Conservation (phyloP, 2,797 vertebrate genomes). For the Parotocinclus haroldoi region DNA sequence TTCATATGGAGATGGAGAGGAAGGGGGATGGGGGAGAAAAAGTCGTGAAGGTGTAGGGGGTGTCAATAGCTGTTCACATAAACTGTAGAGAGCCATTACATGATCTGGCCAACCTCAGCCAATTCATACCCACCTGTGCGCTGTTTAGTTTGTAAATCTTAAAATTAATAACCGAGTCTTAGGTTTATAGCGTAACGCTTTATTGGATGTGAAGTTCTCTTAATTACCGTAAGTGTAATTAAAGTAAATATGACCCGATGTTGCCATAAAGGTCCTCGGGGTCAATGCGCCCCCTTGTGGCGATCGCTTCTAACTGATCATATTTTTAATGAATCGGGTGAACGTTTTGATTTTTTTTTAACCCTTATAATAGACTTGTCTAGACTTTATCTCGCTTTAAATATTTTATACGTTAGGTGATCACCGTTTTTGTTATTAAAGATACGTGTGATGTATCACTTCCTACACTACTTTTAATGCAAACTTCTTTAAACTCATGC, state of each 20-base stretch:
- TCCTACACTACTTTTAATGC: too few relatives aligned
- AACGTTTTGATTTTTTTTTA: too few relatives aligned
- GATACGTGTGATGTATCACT: too few relatives aligned
- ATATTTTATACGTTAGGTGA: too few relatives aligned
- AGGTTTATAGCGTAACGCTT: background rate
- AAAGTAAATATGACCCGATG: conserved; percentile 55
- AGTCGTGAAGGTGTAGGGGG: conserved; percentile 66
- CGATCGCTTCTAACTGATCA: background rate
- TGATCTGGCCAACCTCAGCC: background rate
- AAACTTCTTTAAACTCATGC: too few relatives aligned
- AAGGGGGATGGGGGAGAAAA: conserved; percentile 70
- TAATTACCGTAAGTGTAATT: background rate
- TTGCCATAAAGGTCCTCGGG: conserved; percentile 49
- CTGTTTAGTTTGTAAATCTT: background rate
- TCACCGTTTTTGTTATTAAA: too few relatives aligned
- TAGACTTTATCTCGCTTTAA: too few relatives aligned
- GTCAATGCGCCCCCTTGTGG: conserved; percentile 62
- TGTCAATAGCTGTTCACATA: conserved; percentile 75
- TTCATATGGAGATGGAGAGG: conserved; percentile 75
- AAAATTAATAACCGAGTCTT: background rate
- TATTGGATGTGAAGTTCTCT: background rate
- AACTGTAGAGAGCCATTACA: conserved; percentile 46
- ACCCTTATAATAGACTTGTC: too few relatives aligned
- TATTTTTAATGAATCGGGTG: too few relatives aligned
- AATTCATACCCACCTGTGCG: conserved; percentile 3